Evolutionary conservation across 2,888 invertebrate genomes (phyloP).

Genomic region (Ophion costatus): DNA sequence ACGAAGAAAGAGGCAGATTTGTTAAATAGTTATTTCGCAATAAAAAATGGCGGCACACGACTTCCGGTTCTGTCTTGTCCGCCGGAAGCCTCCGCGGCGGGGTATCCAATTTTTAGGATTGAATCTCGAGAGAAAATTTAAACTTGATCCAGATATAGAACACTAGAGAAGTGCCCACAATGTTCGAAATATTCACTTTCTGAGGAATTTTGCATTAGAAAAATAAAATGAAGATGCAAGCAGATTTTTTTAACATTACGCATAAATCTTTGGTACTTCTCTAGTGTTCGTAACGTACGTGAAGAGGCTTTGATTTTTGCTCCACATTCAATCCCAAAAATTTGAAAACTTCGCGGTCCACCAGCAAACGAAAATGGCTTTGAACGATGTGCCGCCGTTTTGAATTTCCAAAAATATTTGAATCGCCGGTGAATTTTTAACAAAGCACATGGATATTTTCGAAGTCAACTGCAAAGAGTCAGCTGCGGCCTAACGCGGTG

Average conservation of each 20-base stretch:
- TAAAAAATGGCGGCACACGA: not conserved
- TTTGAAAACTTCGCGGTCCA: too few species aligned
- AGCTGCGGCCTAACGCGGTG: not conserved
- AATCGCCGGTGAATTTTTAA: not conserved
- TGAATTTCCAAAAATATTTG: not conserved
- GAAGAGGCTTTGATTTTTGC: too few species aligned
- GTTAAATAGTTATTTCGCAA: not conserved
- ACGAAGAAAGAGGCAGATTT: not conserved
- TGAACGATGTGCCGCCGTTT: too few species aligned
- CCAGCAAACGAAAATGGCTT: too few species aligned
- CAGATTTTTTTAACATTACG: too few species aligned
- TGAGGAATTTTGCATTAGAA: not conserved
- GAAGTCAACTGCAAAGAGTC: not conserved
- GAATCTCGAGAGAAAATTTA: not conserved
- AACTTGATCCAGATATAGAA: not conserved
- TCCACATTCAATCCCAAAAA: too few species aligned
- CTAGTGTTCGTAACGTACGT: too few species aligned
- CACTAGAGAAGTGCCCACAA: constrained; percentile 3
- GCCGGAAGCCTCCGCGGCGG: too few species aligned
- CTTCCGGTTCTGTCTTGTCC: not conserved
- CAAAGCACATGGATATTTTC: not conserved
- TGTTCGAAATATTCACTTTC: not conserved
- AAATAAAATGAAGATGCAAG: too few species aligned
- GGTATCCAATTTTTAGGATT: not conserved
- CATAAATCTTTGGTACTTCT: too few species aligned